Evolutionary conservation across 2,113 vertebrate genomes (phyloP), one percentile per base, ranked within the genome.

Genomic region (Bombycilla garrulus): DNA sequence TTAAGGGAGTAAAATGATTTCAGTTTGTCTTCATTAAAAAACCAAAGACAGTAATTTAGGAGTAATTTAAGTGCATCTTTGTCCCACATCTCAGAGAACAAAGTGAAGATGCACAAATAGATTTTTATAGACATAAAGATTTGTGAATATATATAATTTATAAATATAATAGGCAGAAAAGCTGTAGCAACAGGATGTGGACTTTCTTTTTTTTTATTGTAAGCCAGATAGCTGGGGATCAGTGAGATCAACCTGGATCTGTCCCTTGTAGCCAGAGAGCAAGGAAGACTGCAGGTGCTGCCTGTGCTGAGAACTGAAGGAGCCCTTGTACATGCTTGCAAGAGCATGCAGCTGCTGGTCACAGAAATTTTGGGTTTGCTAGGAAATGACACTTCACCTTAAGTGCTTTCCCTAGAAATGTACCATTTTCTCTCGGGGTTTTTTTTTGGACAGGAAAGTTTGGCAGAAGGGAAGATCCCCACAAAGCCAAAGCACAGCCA

Each of bases 1-100:
- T 92, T 84, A 85, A 86, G 35, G 58, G 70, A 72, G n/a, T 54
- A 62, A 92, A 96, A 88, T 92, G 0, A 57, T 92, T 82, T 76
- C 74, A 14, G 47, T 94, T 96, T 86, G 65, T 90, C 78, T 92
- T 67, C 70, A 45, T 95, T 91, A 42, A 73, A 88, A 89, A 50
- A 66, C 2, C 20, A 25, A 31, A 50, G 14, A 38, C 31, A 72
- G 51, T 81, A 67, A 93, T 94, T 91, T 73, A 81, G 79, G 42
- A 60, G 53, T 78, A 70, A 91, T 70, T 87, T 71, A 74, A 70
- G 35, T 5, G 5, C n/a, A 19, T 89, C n/a, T 78, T 89, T 6
- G 5, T 60, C 48, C 71, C 1, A 2, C 26, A 69, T n/a, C 54
- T 76, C 4, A 1, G 44, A 94, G 53, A 93, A 56, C 48, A 57